Conservation (phyloP, 2,113 vertebrate species). For the Hydropotes inermis region DNA sequence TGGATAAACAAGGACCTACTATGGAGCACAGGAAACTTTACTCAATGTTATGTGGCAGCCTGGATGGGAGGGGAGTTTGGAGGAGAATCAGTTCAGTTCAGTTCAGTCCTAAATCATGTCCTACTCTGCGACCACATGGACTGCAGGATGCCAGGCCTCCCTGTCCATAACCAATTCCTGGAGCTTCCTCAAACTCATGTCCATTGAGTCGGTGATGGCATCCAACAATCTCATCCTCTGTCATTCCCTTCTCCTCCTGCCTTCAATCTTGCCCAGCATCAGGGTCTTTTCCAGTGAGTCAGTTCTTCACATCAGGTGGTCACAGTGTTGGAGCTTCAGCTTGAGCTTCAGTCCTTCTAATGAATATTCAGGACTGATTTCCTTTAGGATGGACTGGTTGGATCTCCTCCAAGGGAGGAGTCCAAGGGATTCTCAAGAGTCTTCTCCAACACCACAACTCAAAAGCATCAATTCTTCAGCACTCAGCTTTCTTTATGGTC, state of each 20-base stretch:
- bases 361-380: background rate
- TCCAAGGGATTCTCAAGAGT: background rate
- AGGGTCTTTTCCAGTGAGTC: background rate
- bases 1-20: background rate
- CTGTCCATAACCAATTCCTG: background rate
- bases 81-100: background rate
- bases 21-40: background rate
- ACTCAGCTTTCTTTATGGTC: background rate
- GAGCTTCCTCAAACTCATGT: background rate
- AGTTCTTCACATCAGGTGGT: background rate
- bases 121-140: fast-evolving
- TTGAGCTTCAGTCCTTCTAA: background rate
- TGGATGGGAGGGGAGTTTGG: background rate
- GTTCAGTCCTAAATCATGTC: background rate
- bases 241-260: background rate
- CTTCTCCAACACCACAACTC: background rate
- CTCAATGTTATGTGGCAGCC: background rate
- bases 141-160: background rate
- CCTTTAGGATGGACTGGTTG: background rate
- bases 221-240: background rate
- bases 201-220: background rate
- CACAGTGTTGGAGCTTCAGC: background rate
- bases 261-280: background rate
- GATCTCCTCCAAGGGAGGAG: background rate
- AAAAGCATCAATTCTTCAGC: background rate